Base-by-base conservation (phyloP, 2,888 invertebrate genomes). In the Sesia bembeciformis region DNA sequence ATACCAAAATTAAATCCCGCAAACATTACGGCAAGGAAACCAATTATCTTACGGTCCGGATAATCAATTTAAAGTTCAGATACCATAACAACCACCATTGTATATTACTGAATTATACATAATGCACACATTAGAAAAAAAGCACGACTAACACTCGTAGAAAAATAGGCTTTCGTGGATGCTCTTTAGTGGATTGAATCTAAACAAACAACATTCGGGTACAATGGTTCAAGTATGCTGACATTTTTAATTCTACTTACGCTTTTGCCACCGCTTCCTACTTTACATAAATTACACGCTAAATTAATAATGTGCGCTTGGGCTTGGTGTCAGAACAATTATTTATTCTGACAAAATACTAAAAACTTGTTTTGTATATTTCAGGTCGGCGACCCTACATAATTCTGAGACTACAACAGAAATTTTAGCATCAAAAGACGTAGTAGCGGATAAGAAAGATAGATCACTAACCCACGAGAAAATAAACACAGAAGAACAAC, bases 161-260 rank as follows among this genome's bases (percentile, higher is more conserved):
- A 52, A 43, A 51, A 50, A 7, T 39, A 38, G 39, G 50, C 50
- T 50, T 50, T 50, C 39, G 23, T 46, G 38, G 50, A 50, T 50
- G 51, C 40, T 23, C 23, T 50, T 49, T 55, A 52, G 59, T 56
- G 62, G 57, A 57, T 53, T 52, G 52, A 53, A 52, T 53, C 57
- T 59, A 57, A 55, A 58, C 51, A 42, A 39, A 54, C 56, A 55
- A 53, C 54, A 55, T 60, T 58, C 59, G 60, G 64, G 65, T 62
- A 62, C 62, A 65, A 64, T 74, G 79, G 81, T 78, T 81, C 83
- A 86, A 83, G 86, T 85, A 84, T 76, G 79, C 73, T 72, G 63
- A 71, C 76, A 50, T 63, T 74, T 70, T 65, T 63, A 65, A 64
- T 72, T 71, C 62, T 71, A 65, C 63, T 57, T 62, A 65, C 60